Base-by-base conservation (phyloP, 2,888 invertebrate species). In the Drosophila mulleri region DNA sequence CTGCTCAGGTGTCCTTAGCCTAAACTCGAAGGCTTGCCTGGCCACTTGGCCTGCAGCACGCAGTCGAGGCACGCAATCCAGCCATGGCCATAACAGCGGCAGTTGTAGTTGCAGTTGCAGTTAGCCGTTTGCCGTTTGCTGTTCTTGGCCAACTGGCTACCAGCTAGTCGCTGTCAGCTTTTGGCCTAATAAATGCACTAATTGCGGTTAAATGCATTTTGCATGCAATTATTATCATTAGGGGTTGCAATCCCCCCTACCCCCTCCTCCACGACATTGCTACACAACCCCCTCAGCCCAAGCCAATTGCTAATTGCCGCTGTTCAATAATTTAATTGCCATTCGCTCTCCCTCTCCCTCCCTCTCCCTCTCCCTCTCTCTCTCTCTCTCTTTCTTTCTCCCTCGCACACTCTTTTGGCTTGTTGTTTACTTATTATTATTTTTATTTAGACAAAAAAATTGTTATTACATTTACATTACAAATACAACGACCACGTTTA, bases 131-230 rank as follows among this genome's bases (percentile, higher is more conserved):
- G 56, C 48, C 14, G 54, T 32, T 20, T 32, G 32, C 32, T 32
- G 32, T 9, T 32, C 63, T 52, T 39, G 29, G 61, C 60, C 50
- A 70, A 47, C 72, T 57, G 61, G 60, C 45, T 45, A 1, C 56
- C 61, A 70, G 39, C 67, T 74, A 81, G 81, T 79, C 23, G 58
- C 50, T 50, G 50, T 86, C 88, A 89, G 84, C 91, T 91, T 88
- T 85, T 89, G 90, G 90, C 91, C 91, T 84, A 91, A 91, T 91
- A 91, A 90, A 91, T 88, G 90, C 89, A 91, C 91, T 91, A 91
- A 91, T 91, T 91, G 91, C 91, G 91, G 91, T 91, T 91, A 91
- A 91, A 91, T 90, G 90, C 90, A 84, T 85, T 90, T 91, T 86
- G 80, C 88, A 84, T 88, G 89, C 88, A 83, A 88, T 84, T 88